These are phyloP conservation scores for Pyrrhia umbra DNA, from an alignment of 2,888 invertebrate species.

Conservation along the genomic window DNA sequence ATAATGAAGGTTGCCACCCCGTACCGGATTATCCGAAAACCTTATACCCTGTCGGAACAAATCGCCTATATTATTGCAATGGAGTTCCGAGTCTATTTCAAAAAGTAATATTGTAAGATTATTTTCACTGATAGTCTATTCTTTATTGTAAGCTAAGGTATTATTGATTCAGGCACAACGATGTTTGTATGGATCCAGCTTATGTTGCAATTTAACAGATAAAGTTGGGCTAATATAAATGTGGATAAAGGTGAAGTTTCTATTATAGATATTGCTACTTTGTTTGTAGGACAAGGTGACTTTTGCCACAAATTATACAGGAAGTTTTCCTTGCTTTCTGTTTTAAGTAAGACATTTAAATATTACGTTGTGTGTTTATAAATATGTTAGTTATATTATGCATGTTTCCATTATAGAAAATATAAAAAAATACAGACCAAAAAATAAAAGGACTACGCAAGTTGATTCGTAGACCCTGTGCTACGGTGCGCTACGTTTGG, in stretches of 20 bases:
- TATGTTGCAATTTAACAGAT: neutral
- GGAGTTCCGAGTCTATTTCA: conserved; percentile 12
- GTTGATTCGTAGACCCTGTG: conserved; percentile 11
- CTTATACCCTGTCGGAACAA: conserved; percentile 21
- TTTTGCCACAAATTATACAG: too few relatives aligned
- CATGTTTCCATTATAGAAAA: too few relatives aligned
- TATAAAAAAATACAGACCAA: neutral
- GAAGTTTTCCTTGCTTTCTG: too few relatives aligned
- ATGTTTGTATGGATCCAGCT: conserved; percentile 9
- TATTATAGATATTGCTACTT: conserved; percentile 4
- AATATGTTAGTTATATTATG: too few relatives aligned
- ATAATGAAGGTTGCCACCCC: conserved; percentile 32
- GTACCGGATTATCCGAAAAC: conserved; percentile 25
- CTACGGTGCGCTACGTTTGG: conserved; percentile 12
- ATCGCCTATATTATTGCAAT: conserved; percentile 31
- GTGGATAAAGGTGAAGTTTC: neutral
- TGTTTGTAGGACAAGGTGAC: too few relatives aligned
- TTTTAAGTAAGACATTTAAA: too few relatives aligned
- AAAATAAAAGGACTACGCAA: neutral
- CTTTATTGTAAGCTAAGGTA: conserved; percentile 8
- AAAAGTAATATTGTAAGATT: conserved; percentile 29
- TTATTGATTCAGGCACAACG: conserved; percentile 20
- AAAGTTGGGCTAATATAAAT: conserved; percentile 6
- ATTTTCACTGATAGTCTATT: conserved; percentile 13
- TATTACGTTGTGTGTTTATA: too few relatives aligned